Conservation (phyloP, 2,888 invertebrate species). For the Helleia helle region DNA sequence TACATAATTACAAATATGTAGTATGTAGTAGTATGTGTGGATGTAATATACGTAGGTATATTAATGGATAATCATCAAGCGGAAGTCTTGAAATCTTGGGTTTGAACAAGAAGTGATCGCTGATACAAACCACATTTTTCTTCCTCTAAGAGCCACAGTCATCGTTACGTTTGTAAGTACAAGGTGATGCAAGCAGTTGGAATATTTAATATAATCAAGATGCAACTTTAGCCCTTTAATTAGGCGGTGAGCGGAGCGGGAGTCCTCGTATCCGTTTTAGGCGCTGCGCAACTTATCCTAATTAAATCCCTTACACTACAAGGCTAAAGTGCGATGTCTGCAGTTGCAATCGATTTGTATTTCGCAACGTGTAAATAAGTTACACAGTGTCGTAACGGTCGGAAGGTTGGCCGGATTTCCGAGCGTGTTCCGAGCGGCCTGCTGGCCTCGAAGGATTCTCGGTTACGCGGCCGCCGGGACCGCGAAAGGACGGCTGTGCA, state of each 20-base stretch:
- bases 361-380: slow-evolving; percentile 72
- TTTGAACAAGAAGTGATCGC: not conserved
- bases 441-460: slow-evolving; percentile 68
- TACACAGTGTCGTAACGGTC: slow-evolving; percentile 70
- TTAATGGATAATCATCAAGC: too few species aligned
- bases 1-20: too few species aligned
- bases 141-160: too few species aligned
- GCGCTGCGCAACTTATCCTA: slow-evolving; percentile 63
- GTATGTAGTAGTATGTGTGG: too few species aligned
- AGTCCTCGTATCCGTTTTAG: slow-evolving; percentile 72
- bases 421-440: slow-evolving; percentile 65
- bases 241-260: slow-evolving; percentile 52
- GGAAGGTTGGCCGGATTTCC: slow-evolving; percentile 75
- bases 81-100: too few species aligned
- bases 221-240: slow-evolving; percentile 13
- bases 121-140: too few species aligned
- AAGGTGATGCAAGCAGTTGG: not conserved
- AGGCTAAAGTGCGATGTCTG: slow-evolving; percentile 70
- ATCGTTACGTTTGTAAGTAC: too few species aligned
- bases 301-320: slow-evolving; percentile 71
- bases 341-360: slow-evolving; percentile 72
- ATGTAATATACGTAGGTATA: too few species aligned
- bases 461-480: slow-evolving; percentile 47
- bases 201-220: not conserved
- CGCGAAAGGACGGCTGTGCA: slow-evolving; percentile 29